A percentile compares a stretch with the other conserved stretches of the same genome.
phyloP scores from a whole-genome alignment of 2,113 vertebrate genomes.

The Gallinago media region DNA sequence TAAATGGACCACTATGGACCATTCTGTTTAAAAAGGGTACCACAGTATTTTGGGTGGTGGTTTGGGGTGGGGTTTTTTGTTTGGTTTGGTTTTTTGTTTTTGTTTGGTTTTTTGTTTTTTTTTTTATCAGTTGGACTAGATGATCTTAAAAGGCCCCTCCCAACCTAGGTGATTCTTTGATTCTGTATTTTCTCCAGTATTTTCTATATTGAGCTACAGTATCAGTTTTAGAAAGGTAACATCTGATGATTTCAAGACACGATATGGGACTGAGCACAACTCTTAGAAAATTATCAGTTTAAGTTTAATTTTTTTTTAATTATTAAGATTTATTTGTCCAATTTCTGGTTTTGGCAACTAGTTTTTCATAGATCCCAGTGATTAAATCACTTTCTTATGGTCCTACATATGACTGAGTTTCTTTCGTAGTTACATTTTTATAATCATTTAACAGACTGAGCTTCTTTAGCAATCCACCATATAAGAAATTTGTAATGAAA shows the following conservation, averaged over 20 bases:
- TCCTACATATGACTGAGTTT: not conserved
- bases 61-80: too few relatives aligned
- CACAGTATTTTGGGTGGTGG: not conserved
- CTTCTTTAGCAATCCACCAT: not conserved
- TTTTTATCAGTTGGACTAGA: too few relatives aligned
- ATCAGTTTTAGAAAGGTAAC: not conserved
- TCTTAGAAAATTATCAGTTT: not conserved
- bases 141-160: too few relatives aligned
- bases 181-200: not conserved
- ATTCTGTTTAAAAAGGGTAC: not conserved
- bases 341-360: not conserved
- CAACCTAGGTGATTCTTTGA: too few relatives aligned
- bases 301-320: not conserved
- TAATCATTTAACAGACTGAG: not conserved
- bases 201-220: not conserved
- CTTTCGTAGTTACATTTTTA: not conserved
- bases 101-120: too few relatives aligned
- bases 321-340: not conserved
- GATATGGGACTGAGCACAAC: rapidly evolving
- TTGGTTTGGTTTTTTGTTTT: too few relatives aligned
- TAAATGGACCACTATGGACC: not conserved
- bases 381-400: not conserved
- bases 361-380: not conserved
- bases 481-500: not conserved
- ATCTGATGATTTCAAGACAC: not conserved